Evolutionary conservation across 2,888 invertebrate genomes (phyloP), one percentile per base, ranked within the genome.

Genomic region (Agriopis leucophaearia): DNA sequence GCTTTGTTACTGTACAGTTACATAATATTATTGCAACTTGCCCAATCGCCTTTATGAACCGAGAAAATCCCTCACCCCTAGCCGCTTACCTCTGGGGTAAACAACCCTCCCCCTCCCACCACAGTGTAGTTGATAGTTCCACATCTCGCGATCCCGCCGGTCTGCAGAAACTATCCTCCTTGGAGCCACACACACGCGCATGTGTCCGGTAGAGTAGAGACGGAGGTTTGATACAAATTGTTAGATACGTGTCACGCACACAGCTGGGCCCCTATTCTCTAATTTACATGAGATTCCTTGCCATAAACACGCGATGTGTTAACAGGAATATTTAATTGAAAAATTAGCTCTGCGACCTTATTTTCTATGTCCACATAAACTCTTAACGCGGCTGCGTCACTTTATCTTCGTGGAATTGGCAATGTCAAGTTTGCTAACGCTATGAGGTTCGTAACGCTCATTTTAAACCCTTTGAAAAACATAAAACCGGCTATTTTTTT

Each of bases 81-180:
- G 48, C 15, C 16, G 15, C 36, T 38, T n/a, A 40, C 55, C 27
- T 16, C 8, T n/a, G 15, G 38, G 52, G 56, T 58, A 47, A 63
- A 58, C 58, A 67, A n/a, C 67, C 67, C 67, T 61, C 51, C 18
- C 42, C 56, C 56, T 45, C 36, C 64, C 57, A 1, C 16, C 44
- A 58, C 15, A 58, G 58, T 8, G 12, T 58, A 58, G 16, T 8
- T 27, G 12, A 40, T 64, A 45, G 44, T 51, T 44, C 15, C 48
- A 15, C 45, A 48, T 59, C 47, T 64, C 64, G 52, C 69, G 71
- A 51, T 57, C 50, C 44, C 65, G 65, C 45, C 57, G 50, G 55
- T 47, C 61, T 56, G 66, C 64, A 57, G 61, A 74, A 82, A 82
- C 82, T 81, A 80, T 80, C 77, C 75, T 75, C 76, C 77, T 74